Base-by-base conservation (phyloP, 2,888 invertebrate species). In the Actias luna region DNA sequence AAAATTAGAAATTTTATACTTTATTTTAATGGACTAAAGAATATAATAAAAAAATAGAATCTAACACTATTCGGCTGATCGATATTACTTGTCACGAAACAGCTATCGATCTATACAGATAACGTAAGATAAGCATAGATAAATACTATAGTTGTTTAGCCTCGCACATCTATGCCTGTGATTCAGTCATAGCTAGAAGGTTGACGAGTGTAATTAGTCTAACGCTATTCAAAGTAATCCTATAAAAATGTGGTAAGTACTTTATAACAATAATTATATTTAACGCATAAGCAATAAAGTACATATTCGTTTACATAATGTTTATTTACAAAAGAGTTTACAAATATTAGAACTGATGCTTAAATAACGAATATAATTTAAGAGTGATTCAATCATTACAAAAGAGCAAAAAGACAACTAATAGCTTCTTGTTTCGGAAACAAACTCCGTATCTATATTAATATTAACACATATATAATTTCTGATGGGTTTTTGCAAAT, bases 221-320 rank as follows among this genome's bases (percentile, higher is more conserved):
- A 62, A 22, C 5, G n/a, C 25, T 14, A 36, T 35, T 59, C 29
- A 29, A 10, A 5, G 14, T 27, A 14, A 36, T 31, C 16, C 22
- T 59, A 27, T 12, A 35, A 63, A 63, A 39, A 63, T 63, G 63
- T 63, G 63, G 63, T 63, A 39, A 57, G 59, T 39, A 36, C 18
- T 61, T 36, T 16, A 16, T 60, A 57, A 55, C 14, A 46, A 31
- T 35, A 55, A 39, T 10, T 42, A n/a, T 25, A n/a, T 31, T 46
- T 39, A 39, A 16, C 36, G 14, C 46, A 50, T 31, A 25, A 50
- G 3, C 12, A 12, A 50, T 25, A 50, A 25, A 25, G 12, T 3
- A 8, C 8, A 10, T 25, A 25, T 22, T 25, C 12, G 46, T 25
- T 50, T 25, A 22, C 22, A 46, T 22, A 50, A 50, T 25, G 12